Evolutionary conservation across 2,113 vertebrate species (phyloP).

Genomic region (Connochaetes taurinus): DNA sequence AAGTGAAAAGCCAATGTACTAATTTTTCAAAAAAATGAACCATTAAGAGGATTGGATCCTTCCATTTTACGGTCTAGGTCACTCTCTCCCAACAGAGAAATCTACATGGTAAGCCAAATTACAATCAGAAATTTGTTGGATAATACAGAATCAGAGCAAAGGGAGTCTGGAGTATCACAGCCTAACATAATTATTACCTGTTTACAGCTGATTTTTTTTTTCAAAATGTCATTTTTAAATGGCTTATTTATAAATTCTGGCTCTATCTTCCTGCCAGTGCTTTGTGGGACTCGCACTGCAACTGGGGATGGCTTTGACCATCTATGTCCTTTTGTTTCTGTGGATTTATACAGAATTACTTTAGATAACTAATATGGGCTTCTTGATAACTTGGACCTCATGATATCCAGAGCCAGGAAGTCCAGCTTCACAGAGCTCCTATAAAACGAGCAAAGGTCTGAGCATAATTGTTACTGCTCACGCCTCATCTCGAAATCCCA

Average conservation of each 20-base stretch:
- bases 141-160: not conserved
- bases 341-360: not conserved
- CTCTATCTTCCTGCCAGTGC: not conserved
- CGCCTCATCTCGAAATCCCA: not conserved
- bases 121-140: not conserved
- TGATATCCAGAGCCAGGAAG: not conserved
- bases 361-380: not conserved
- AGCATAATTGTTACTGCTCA: not conserved
- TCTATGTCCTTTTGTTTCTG: not conserved
- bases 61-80: not conserved
- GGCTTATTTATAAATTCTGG: not conserved
- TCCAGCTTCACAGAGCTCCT: not conserved
- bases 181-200: not conserved
- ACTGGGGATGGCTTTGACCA: not conserved
- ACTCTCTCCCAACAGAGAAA: not conserved
- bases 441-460: not conserved
- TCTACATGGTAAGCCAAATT: not conserved
- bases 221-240: conserved; percentile 31
- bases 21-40: not conserved
- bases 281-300: not conserved
- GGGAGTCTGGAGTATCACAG: not conserved
- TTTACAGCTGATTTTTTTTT: conserved; percentile 3
- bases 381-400: not conserved
- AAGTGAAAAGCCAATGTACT: not conserved
- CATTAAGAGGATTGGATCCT: not conserved